Conservation (phyloP, 2,113 vertebrate genomes). For the Mirza zaza region DNA sequence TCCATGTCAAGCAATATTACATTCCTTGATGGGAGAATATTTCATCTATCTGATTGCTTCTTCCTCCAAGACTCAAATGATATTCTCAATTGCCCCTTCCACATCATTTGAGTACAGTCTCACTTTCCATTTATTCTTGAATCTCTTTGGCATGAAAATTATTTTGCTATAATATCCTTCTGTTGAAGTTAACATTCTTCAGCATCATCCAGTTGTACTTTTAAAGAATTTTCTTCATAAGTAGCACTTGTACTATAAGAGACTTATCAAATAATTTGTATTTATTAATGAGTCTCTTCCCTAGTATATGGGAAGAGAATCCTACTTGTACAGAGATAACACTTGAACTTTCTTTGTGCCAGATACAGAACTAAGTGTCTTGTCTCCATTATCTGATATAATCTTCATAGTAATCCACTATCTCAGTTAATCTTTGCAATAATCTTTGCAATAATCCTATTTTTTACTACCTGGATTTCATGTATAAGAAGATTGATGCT, state of each 20-base stretch:
- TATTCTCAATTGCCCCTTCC: not conserved
- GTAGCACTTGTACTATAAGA: not conserved
- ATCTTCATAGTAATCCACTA: not conserved
- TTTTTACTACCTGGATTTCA: not conserved
- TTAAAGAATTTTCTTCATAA: not conserved
- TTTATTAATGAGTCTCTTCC: not conserved
- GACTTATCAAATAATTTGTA: not conserved
- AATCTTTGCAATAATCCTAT: too few relatives aligned
- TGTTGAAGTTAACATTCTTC: conserved; percentile 1
- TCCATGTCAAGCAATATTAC: not conserved
- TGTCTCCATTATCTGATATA: not conserved
- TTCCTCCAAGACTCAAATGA: not conserved
- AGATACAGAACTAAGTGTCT: not conserved
- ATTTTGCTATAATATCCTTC: not conserved
- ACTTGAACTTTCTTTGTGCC: not conserved
- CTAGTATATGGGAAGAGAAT: not conserved
- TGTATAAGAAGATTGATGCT: not conserved
- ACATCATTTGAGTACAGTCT: not conserved
- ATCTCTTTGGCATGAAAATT: not conserved
- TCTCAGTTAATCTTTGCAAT: not conserved
- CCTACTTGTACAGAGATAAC: not conserved
- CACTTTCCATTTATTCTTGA: not conserved
- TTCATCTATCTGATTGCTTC: not conserved
- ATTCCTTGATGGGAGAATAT: not conserved
- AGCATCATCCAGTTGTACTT: not conserved